Evolutionary conservation across 2,797 vertebrate genomes (phyloP).

Genomic region (Semaprochilodus insignis): DNA sequence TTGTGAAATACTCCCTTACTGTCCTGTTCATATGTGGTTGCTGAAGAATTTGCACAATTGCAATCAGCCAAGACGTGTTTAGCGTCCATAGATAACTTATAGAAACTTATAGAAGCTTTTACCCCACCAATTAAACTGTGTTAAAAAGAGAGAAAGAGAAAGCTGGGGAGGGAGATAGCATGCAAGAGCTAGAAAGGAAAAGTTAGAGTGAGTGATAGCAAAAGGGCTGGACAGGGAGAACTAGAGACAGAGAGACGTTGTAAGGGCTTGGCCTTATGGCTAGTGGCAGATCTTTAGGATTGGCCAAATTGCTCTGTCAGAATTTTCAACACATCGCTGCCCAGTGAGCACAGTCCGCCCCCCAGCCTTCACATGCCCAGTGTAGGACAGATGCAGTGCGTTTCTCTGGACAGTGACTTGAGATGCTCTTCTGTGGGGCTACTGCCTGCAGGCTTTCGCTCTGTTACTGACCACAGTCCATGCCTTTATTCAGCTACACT

Average conservation of each 20-base stretch:
- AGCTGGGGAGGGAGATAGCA: background rate
- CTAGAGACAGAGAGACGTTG: background rate
- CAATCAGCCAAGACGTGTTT: too few species aligned
- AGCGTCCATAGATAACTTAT: too few species aligned
- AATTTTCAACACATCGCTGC: constrained; percentile 2
- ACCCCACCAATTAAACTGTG: too few species aligned
- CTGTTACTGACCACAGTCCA: background rate
- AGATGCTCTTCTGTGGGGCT: constrained; percentile 20
- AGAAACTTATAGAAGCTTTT: too few species aligned
- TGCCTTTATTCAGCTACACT: background rate
- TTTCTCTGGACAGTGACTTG: constrained; percentile 37
- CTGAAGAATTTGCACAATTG: too few species aligned
- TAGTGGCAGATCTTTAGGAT: background rate
- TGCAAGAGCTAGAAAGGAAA: too few species aligned
- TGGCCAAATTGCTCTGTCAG: background rate
- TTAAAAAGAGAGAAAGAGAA: background rate
- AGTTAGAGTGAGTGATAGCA: too few species aligned
- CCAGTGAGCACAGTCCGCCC: constrained; percentile 26
- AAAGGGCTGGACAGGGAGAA: background rate
- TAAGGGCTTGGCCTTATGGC: background rate
- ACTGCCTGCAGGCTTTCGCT: background rate
- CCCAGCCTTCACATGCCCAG: constrained; percentile 14
- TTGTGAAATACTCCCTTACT: too few species aligned
- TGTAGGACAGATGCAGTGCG: constrained; percentile 22
- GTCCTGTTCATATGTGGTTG: too few species aligned